Evolutionary conservation across 2,113 vertebrate species (phyloP), one percentile per base, ranked within the genome.

Genomic region (Pomatostomus ruficeps): DNA sequence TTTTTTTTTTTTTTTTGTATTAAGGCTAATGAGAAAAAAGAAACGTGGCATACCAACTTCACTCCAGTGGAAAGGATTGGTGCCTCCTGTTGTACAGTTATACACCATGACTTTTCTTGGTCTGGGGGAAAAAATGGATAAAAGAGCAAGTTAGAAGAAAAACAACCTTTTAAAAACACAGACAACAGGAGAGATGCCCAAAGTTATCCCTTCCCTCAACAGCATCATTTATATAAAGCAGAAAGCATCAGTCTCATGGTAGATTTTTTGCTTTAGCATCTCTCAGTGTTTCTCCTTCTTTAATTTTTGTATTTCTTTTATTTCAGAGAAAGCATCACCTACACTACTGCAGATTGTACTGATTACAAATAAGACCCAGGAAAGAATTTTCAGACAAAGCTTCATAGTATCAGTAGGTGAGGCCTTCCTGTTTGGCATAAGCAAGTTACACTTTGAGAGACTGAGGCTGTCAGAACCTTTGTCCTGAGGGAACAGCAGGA

Each of bases 31-130:
- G 15, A 31, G 29, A 81, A 73, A 59, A 86, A 72, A 66, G 26
- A 79, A 94, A 94, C 6, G 88, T 3, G 57, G 92, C 99, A 96
- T 99, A 99, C 99, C 99, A 89, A 99, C 98, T 99, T 99, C 99
- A 59, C 99, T 99, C 99, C 99, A 99, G 97, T 98, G 99, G 95
- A 99, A 99, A 52, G 99, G 99, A 97, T 99, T 99, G 96, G 99
- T 99, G 66, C 98, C 98, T 43, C 99, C 99, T 17, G 99, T 99
- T 17, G 99, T 99, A 96, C 99, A 99, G 91, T 99, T 99, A 97
- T 99, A 99, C 52, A 99, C 98, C 95, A 99, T 97, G 68, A 99
- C 97, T 96, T 98, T 99, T 96, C 97, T 99, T 85, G 99, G 98
- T 97, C 99, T 99, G 97, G 16, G 85, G 45, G 65, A n/a, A 16